Base-by-base conservation (phyloP, 2,113 vertebrate species). In the Proteles cristata region DNA sequence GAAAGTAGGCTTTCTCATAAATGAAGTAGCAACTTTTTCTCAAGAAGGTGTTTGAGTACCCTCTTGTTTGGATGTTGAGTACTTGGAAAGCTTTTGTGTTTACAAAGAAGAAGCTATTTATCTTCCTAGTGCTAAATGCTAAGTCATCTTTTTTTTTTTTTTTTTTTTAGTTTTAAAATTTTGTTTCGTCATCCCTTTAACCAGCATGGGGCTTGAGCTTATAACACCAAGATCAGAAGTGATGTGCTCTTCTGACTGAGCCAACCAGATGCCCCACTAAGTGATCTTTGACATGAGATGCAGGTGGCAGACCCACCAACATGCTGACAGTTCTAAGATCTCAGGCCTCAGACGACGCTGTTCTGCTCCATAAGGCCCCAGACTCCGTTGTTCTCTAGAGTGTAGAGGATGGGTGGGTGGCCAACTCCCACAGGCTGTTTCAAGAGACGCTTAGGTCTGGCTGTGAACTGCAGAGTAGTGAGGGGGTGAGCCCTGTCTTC, bases 381-480 rank as follows among this genome's bases (percentile, higher is more conserved):
- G n/a, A 39, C 69, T 77, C 35, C 11, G 0, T 2, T 55, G 16
- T 48, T 21, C 48, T 48, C 33, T 11, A 11, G 48, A n/a, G 5
- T 35, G 58, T 19, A 45, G 43, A 26, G 79, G n/a, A 14, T 12
- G 7, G 10, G 45, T 45, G 35, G 23, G 28, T 4, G 63, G n/a
- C 2, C 14, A 68, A 26, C 15, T 4, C 16, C 69, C 28, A 17
- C 28, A 68, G n/a, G 58, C 79, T 55, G 55, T 5, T 25, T 31
- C 19, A 65, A 25, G 33, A 69, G 12, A 39, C 86, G 6, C 2
- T 25, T 35, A 17, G 19, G 14, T 26, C 26, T 76, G 26, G 12
- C 6, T 1, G 2, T 15, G 55, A 53, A 23, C 14, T 9, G 26
- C 55, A 48, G 1, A 5, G 3, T 0, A 21, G 12, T 45, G 15